Percentiles rank a stretch among this genome's conserved stretches.
phyloP scores from a whole-genome alignment of 2,113 vertebrate species.

The Xiphorhynchus elegans region DNA sequence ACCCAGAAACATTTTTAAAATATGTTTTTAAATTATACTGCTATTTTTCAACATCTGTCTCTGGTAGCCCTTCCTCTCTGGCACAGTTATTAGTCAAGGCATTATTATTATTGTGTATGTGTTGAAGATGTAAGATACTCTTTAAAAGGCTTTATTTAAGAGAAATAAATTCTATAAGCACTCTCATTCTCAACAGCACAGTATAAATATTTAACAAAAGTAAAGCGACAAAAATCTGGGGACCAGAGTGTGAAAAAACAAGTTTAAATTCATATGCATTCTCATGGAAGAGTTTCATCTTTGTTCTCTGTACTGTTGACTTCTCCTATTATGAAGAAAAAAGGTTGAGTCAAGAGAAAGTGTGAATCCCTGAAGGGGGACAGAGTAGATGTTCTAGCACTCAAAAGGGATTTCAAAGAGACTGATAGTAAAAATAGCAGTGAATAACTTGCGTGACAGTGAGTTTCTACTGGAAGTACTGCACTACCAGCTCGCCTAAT shows the following conservation, averaged over 20 bases:
- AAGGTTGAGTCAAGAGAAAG: neutral
- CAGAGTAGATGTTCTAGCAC: neutral
- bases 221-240: constrained; percentile 6
- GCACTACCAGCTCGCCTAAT: neutral
- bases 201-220: constrained; percentile 17
- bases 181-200: constrained; percentile 13
- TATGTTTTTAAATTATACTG: neutral
- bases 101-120: neutral
- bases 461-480: neutral
- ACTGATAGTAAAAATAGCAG: neutral
- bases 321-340: neutral
- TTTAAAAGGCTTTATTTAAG: constrained; percentile 50
- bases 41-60: constrained; percentile 24
- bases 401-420: neutral
- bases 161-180: constrained; percentile 36
- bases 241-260: neutral
- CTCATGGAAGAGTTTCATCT: neutral
- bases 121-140: neutral
- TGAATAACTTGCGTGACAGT: neutral
- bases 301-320: neutral
- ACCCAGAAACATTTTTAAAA: constrained; percentile 24
- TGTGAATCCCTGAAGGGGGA: neutral
- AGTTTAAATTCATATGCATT: neutral
- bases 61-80: constrained; percentile 18
- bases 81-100: neutral